Percentiles rank a stretch among this genome's conserved stretches.
Evolutionary conservation across 2,113 vertebrate species (phyloP).

Genomic region (Aptenodytes patagonicus): DNA sequence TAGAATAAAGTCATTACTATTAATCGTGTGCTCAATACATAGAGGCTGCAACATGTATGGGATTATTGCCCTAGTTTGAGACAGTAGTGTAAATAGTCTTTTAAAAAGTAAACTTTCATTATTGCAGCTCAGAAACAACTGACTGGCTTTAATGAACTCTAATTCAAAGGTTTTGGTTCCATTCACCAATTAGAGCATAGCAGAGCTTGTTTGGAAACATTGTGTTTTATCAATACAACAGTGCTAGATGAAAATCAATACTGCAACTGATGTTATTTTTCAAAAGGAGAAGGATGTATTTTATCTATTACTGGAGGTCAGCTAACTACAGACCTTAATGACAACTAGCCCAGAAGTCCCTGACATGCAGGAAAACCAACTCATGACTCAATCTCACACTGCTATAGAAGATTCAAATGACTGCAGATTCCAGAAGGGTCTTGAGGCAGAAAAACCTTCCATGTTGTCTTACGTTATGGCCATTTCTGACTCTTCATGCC

Average conservation of each 20-base stretch:
- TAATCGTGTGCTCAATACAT: neutral
- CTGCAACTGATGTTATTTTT: conserved; percentile 13
- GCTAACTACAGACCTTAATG: neutral
- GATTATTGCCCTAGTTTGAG: neutral
- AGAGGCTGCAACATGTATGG: neutral
- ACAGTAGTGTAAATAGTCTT: neutral
- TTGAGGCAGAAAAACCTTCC: neutral
- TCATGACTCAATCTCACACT: neutral
- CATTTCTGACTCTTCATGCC: neutral
- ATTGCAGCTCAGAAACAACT: neutral
- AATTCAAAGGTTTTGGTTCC: neutral
- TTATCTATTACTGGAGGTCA: neutral
- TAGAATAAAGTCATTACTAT: neutral
- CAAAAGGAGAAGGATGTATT: neutral
- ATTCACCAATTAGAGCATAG: neutral
- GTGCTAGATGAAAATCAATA: conserved; percentile 6
- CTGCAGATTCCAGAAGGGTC: neutral
- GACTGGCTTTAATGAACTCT: neutral
- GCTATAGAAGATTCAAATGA: neutral
- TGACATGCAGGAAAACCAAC: neutral
- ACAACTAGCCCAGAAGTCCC: neutral
- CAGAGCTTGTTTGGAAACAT: neutral
- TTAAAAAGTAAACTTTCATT: neutral
- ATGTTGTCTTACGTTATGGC: neutral
- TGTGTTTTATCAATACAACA: neutral